These are phyloP conservation scores for Heliconius cydno DNA, from an alignment of 2,888 invertebrate species.

Conservation along the genomic window DNA sequence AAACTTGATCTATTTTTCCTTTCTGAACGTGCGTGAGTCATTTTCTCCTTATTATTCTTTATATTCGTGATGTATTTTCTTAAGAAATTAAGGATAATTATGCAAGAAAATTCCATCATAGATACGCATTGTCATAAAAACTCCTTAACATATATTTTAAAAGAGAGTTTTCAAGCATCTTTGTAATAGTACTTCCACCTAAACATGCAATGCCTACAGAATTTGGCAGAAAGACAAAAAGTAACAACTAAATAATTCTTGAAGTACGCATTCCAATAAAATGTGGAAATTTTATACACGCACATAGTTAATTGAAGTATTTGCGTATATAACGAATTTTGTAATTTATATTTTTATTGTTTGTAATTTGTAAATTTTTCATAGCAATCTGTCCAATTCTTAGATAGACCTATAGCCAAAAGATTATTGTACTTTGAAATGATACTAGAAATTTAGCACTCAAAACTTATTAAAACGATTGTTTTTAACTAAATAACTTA, in stretches of 20 bases:
- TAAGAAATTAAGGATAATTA: not conserved
- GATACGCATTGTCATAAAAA: not conserved
- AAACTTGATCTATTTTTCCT: constrained; percentile 32
- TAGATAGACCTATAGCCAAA: not conserved
- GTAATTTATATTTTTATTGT: too few species aligned
- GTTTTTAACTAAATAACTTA: not conserved
- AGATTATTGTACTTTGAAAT: not conserved
- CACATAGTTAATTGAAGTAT: too few species aligned
- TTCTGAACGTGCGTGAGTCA: constrained; percentile 24
- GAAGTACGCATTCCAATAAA: too few species aligned
- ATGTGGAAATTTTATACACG: too few species aligned
- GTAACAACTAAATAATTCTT: too few species aligned
- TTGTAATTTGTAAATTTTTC: too few species aligned
- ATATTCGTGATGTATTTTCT: not conserved
- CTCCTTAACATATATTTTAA: not conserved
- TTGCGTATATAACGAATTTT: too few species aligned
- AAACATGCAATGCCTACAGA: too few species aligned
- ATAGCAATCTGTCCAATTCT: too few species aligned
- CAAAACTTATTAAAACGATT: not conserved
- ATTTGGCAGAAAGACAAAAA: too few species aligned
- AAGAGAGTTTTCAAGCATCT: not conserved
- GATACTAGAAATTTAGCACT: not conserved
- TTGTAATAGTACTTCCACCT: too few species aligned
- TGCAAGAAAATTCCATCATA: not conserved
- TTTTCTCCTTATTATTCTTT: constrained; percentile 18